phyloP scores from a whole-genome alignment of 2,113 vertebrate species.

The Hepsetus odoe region DNA sequence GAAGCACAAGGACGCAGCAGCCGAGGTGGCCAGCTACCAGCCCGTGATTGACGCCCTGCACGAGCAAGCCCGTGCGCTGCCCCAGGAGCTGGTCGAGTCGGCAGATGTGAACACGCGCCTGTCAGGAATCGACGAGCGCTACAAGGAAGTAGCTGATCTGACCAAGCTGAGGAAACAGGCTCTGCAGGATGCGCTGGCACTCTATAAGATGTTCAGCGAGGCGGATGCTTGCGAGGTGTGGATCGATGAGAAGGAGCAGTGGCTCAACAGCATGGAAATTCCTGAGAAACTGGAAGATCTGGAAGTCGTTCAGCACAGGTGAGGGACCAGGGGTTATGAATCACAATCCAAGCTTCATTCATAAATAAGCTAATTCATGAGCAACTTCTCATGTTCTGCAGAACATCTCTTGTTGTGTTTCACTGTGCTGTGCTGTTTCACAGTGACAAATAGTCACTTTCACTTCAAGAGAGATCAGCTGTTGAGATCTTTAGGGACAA shows the following conservation, averaged over 20 bases:
- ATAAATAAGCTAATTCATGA: not conserved
- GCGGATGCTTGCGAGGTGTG: constrained; percentile 93
- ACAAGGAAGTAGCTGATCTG: constrained; percentile 88
- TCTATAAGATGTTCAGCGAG: constrained; percentile 95
- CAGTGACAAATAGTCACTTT: no score
- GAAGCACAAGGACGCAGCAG: constrained; percentile 92
- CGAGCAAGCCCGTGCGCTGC: constrained; percentile 83
- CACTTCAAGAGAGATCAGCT: no score
- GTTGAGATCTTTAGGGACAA: no score
- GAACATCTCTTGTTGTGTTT: no score
- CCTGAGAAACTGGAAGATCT: constrained; percentile 97
- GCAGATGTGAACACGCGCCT: constrained; percentile 82
- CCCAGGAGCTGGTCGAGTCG: constrained; percentile 74
- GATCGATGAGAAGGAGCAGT: constrained; percentile 98
- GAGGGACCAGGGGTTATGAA: constrained; percentile 39
- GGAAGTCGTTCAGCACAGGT: constrained; percentile 98
- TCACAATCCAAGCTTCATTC: not conserved
- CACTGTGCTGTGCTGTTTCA: no score
- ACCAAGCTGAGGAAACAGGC: constrained; percentile 92
- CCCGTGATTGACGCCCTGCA: constrained; percentile 87
- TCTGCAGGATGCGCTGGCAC: constrained; percentile 92
- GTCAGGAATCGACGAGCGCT: constrained; percentile 92
- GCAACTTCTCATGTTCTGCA: no score
- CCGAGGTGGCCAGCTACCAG: constrained; percentile 88
- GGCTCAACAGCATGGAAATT: constrained; percentile 95